phyloP scores from a whole-genome alignment of 2,113 vertebrate genomes.

The Chlamydotis undulata region DNA sequence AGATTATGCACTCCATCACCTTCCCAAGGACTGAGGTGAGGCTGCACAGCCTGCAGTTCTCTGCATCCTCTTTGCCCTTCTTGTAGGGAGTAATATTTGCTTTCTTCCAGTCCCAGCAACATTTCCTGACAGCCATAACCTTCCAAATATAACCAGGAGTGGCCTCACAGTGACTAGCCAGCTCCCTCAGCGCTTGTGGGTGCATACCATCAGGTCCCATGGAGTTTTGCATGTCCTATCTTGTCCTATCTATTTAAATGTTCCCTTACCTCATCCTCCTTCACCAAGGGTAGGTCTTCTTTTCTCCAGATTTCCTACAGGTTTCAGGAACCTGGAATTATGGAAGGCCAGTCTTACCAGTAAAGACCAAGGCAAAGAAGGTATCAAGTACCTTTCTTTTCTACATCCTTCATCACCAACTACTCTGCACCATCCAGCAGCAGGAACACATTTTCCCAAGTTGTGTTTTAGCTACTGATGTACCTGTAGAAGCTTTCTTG shows the following conservation, averaged over 20 bases:
- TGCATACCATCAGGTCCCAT: background rate
- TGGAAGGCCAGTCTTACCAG: background rate
- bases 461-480: background rate
- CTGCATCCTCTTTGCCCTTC: background rate
- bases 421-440: background rate
- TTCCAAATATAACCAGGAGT: background rate
- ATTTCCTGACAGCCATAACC: background rate
- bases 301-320: background rate
- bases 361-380: background rate
- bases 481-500: background rate
- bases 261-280: background rate
- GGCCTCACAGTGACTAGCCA: background rate
- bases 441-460: background rate
- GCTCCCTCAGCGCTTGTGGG: background rate
- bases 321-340: background rate
- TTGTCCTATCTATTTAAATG: background rate
- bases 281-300: background rate
- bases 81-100: background rate
- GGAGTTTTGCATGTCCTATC: background rate
- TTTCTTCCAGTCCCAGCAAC: background rate
- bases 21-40: background rate
- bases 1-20: background rate
- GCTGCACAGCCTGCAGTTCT: background rate
- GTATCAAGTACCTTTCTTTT: background rate
- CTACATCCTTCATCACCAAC: background rate